These are phyloP conservation scores for Nasonia oneida DNA, from an alignment of 2,888 invertebrate species.

Conservation along the genomic window DNA sequence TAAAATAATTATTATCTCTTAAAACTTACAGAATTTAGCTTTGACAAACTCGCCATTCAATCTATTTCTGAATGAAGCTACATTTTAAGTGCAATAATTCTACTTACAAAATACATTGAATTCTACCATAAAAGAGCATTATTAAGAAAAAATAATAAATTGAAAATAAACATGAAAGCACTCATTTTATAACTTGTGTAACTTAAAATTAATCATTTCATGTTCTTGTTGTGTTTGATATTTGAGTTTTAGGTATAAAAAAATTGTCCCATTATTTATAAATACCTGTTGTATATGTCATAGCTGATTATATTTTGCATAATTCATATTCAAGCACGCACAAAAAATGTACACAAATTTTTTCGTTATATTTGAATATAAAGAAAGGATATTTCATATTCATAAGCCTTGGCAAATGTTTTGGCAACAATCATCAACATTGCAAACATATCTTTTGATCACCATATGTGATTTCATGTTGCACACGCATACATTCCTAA, in stretches of 20 bases:
- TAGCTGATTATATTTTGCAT: constrained; percentile 39
- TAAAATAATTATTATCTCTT: constrained; percentile 13
- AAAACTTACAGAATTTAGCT: constrained; percentile 19
- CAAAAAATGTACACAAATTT: constrained; percentile 38
- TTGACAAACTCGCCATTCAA: not conserved
- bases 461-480: constrained; percentile 44
- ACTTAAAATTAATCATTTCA: constrained; percentile 23
- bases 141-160: constrained; percentile 15
- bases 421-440: constrained; percentile 42
- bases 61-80: constrained; percentile 18
- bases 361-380: constrained; percentile 32
- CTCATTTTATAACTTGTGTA: constrained; percentile 25
- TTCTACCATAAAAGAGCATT: not conserved
- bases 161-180: constrained; percentile 17
- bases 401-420: constrained; percentile 41
- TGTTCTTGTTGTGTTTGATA: constrained; percentile 38
- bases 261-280: constrained; percentile 34
- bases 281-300: constrained; percentile 29
- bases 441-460: constrained; percentile 58
- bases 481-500: constrained; percentile 64
- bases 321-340: constrained; percentile 43
- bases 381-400: constrained; percentile 30
- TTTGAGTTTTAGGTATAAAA: constrained; percentile 33
- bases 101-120: constrained; percentile 3
- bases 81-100: constrained; percentile 25